phyloP scores from a whole-genome alignment of 2,113 vertebrate genomes.

The Bujurquina vittata region DNA sequence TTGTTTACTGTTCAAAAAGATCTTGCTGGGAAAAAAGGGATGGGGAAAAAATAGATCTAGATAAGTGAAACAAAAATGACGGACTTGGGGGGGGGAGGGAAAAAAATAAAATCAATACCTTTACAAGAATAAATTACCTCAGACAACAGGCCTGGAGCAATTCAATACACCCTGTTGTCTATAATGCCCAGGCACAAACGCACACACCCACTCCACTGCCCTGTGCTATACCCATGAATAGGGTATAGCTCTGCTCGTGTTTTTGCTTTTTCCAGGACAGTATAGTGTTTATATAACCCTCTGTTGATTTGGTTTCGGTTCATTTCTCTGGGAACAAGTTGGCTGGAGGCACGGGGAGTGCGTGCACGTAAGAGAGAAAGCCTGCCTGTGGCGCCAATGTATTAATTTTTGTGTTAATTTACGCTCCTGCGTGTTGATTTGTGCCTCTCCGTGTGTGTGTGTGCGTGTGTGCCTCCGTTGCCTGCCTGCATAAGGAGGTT shows the following conservation, averaged over 20 bases:
- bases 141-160: slow-evolving; percentile 29
- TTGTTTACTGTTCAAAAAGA: neutral
- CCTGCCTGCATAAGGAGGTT: slow-evolving; percentile 48
- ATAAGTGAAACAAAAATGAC: neutral
- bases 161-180: slow-evolving; percentile 6
- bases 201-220: slow-evolving; percentile 12
- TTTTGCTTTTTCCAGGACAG: slow-evolving; percentile 10
- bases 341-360: slow-evolving; percentile 10
- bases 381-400: slow-evolving; percentile 15
- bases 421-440: slow-evolving; percentile 11
- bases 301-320: slow-evolving; percentile 29
- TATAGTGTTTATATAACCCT: slow-evolving; percentile 54
- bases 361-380: neutral
- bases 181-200: neutral
- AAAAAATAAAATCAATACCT: slow-evolving; percentile 27
- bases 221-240: neutral
- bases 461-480: neutral
- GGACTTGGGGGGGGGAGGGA: neutral
- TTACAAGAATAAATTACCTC: slow-evolving; percentile 37
- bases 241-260: neutral
- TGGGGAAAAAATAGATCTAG: neutral
- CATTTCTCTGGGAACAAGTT: slow-evolving; percentile 28
- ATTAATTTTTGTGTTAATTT: slow-evolving; percentile 53
- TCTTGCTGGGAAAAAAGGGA: neutral
- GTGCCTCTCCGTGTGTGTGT: neutral